Conservation (phyloP, 2,888 invertebrate genomes). For the Osmoderma eremita region DNA sequence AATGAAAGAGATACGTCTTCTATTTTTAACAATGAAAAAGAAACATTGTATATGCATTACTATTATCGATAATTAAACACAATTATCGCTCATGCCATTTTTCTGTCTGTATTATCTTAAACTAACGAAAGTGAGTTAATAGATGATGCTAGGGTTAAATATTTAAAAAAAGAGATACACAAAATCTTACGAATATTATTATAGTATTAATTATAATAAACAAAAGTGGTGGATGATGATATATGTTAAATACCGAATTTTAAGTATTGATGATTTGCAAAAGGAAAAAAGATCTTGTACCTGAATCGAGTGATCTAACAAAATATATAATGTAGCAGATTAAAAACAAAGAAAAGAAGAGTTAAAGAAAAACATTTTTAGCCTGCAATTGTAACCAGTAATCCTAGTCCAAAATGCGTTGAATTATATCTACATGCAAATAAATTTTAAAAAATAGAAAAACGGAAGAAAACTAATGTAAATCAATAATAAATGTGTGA, state of each 20-base stretch:
- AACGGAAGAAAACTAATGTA: slow-evolving; percentile 35
- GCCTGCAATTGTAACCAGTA: slow-evolving; percentile 52
- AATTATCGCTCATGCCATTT: slow-evolving; percentile 10
- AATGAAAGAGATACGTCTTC: slow-evolving; percentile 5
- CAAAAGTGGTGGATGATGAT: slow-evolving; percentile 15
- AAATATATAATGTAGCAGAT: slow-evolving; percentile 38
- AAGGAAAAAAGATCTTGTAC: slow-evolving; percentile 45
- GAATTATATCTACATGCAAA: slow-evolving; percentile 46
- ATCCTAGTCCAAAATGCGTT: slow-evolving; percentile 51
- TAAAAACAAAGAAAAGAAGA: slow-evolving; percentile 33
- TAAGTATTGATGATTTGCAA: slow-evolving; percentile 14
- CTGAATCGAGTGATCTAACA: slow-evolving; percentile 50
- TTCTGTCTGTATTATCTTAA: slow-evolving; percentile 1
- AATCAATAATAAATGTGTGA: slow-evolving; percentile 36
- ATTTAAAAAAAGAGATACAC: slow-evolving; percentile 16
- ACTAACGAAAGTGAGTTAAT: slow-evolving; percentile 8
- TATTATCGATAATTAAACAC: not conserved
- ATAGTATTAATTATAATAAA: slow-evolving; percentile 28
- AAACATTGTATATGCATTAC: not conserved
- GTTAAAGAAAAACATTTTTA: slow-evolving; percentile 43
- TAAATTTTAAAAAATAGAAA: slow-evolving; percentile 18
- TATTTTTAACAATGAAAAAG: slow-evolving; percentile 1
- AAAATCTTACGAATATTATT: slow-evolving; percentile 26
- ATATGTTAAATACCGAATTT: slow-evolving; percentile 6
- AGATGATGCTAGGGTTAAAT: slow-evolving; percentile 29